phyloP scores from a whole-genome alignment of 1,140 invertebrate species.

The Phthorimaea operculella region DNA sequence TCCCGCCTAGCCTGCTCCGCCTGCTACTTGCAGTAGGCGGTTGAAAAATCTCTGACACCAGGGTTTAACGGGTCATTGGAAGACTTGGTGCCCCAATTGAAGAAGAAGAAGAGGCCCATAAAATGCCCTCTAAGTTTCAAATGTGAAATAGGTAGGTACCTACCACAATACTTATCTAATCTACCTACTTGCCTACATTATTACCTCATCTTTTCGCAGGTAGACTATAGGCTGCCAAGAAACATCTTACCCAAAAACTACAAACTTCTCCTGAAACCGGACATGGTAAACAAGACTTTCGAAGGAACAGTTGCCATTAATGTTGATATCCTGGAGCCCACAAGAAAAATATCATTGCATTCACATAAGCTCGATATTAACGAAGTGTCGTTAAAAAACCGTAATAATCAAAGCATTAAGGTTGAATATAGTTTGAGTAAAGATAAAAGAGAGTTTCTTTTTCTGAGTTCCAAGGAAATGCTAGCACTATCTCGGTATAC shows the following conservation, averaged over 20 bases:
- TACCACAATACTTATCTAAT: too few species aligned
- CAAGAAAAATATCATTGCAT: slow-evolving; percentile 38
- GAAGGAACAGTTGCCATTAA: slow-evolving; percentile 36
- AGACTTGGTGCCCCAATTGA: neutral
- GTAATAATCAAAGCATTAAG: slow-evolving; percentile 18
- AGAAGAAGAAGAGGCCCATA: too few species aligned
- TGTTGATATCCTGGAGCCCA: slow-evolving; percentile 29
- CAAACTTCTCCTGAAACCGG: slow-evolving; percentile 35
- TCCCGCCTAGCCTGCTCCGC: too few species aligned
- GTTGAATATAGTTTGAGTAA: slow-evolving; percentile 11
- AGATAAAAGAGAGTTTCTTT: slow-evolving; percentile 36
- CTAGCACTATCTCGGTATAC: slow-evolving; percentile 8
- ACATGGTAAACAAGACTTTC: slow-evolving; percentile 40
- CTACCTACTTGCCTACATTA: too few species aligned
- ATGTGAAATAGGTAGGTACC: too few species aligned
- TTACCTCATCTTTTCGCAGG: slow-evolving; percentile 18
- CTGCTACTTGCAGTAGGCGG: too few species aligned
- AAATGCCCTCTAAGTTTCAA: too few species aligned
- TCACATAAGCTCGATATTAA: slow-evolving; percentile 36
- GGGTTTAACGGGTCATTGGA: too few species aligned
- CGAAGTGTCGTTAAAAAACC: slow-evolving; percentile 21
- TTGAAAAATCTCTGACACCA: too few species aligned
- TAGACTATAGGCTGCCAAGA: slow-evolving; percentile 42
- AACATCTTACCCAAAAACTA: slow-evolving; percentile 45
- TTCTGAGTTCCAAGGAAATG: slow-evolving; percentile 27